Conservation (phyloP, 2,888 invertebrate species). For the Bruchidius siliquastri region DNA sequence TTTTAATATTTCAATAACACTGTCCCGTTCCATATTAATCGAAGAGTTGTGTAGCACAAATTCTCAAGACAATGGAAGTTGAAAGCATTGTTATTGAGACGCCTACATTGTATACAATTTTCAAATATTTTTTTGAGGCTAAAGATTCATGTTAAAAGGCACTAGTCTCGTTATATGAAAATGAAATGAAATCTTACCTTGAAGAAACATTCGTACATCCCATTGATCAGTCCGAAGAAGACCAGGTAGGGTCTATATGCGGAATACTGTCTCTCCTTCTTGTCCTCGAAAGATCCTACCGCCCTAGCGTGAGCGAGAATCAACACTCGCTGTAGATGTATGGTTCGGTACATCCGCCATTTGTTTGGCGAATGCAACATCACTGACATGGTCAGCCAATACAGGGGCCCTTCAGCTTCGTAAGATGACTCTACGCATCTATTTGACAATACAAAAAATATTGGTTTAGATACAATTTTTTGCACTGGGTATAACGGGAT, state of each 20-base stretch:
- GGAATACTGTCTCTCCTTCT: constrained; percentile 60
- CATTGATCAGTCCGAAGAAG: constrained; percentile 81
- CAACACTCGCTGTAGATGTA: constrained; percentile 72
- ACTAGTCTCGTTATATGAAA: no score
- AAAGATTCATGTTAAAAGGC: no score
- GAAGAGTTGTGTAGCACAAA: no score
- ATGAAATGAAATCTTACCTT: no score
- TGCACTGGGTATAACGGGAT: no score
- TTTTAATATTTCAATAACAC: no score
- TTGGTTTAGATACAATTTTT: no score
- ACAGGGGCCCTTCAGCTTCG: constrained; percentile 90
- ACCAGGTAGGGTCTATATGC: constrained; percentile 83
- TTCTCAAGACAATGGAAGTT: no score
- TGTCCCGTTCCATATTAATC: no score
- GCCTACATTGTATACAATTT: no score
- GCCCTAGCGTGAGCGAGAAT: constrained; percentile 73
- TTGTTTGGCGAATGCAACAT: constrained; percentile 71
- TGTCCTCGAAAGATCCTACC: constrained; percentile 51
- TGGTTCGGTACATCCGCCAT: constrained; percentile 69
- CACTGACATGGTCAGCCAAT: constrained; percentile 76
- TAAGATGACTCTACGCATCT: constrained; percentile 73
- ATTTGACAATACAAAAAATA: background rate
- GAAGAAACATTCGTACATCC: constrained; percentile 79
- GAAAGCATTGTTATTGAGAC: no score
- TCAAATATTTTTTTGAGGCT: no score